These are phyloP conservation scores for Halocynthia aurantium DNA, from an alignment of 23 tunicate genomes.

Conservation along the genomic window DNA sequence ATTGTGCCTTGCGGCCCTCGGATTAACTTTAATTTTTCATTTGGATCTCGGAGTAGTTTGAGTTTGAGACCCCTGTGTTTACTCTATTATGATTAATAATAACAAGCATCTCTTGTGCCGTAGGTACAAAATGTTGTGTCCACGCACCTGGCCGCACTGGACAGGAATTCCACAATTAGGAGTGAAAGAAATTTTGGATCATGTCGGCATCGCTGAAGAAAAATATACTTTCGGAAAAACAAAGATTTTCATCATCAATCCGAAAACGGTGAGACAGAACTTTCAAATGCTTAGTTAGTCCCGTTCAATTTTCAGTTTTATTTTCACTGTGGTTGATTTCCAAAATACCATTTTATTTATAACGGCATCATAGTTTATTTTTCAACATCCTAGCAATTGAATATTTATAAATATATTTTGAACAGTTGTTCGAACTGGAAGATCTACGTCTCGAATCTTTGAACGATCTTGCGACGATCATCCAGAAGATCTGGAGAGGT, in stretches of 20 bases:
- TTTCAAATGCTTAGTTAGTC: too few relatives aligned
- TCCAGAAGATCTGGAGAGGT: constrained; percentile 85
- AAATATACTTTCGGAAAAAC: constrained; percentile 75
- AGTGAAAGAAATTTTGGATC: constrained; percentile 45
- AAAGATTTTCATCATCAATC: constrained; percentile 87
- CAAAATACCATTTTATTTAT: too few relatives aligned
- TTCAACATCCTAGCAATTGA: too few relatives aligned
- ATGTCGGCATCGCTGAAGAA: constrained; percentile 23
- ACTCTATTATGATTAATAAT: too few relatives aligned
- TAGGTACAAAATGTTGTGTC: constrained; percentile 92
- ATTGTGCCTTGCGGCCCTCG: too few relatives aligned
- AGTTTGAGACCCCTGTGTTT: too few relatives aligned
- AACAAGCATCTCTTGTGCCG: too few relatives aligned
- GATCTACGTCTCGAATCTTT: constrained; percentile 37
- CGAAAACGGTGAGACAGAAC: constrained; percentile 62
- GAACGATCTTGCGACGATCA: constrained; percentile 70
- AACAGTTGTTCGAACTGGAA: constrained; percentile 66
- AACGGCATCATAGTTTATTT: too few relatives aligned
- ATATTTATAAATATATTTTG: not conserved
- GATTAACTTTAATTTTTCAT: too few relatives aligned
- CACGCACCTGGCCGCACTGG: constrained; percentile 91
- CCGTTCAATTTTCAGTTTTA: too few relatives aligned
- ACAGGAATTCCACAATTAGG: constrained; percentile 48
- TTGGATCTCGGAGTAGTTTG: too few relatives aligned
- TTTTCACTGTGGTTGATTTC: too few relatives aligned